A percentile compares a stretch with the other conserved stretches of the same genome.
Conservation (phyloP, 1,140 invertebrate genomes). For the Trialeurodes vaporariorum region DNA sequence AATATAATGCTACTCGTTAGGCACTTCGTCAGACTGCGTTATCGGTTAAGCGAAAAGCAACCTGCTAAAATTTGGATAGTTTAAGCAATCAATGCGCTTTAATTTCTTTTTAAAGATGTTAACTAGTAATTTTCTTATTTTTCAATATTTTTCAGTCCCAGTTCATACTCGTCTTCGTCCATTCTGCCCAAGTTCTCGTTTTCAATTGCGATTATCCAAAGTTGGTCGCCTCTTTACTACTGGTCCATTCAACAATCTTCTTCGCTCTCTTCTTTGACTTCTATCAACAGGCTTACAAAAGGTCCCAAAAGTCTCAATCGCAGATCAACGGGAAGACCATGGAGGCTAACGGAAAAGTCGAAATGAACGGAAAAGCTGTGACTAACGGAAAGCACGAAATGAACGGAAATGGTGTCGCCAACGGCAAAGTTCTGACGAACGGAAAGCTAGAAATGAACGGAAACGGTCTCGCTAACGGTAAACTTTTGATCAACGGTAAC, state of each 20-base stretch:
- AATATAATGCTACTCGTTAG: neutral
- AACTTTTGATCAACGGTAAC: neutral
- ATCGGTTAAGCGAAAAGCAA: neutral
- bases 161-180: slow-evolving; percentile 62
- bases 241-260: slow-evolving; percentile 82
- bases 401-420: neutral
- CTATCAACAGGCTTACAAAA: slow-evolving; percentile 69
- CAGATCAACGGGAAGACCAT: too few species aligned
- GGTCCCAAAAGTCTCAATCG: slow-evolving; percentile 14
- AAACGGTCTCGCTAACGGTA: neutral
- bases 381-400: neutral
- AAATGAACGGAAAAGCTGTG: neutral
- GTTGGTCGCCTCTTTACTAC: slow-evolving; percentile 57
- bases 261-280: slow-evolving; percentile 84
- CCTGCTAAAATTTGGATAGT: neutral
- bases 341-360: slow-evolving; percentile 2
- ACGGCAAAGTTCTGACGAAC: neutral
- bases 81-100: neutral
- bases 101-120: slow-evolving; percentile 4
- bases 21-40: neutral
- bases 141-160: slow-evolving; percentile 59
- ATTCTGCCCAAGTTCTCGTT: slow-evolving; percentile 58
- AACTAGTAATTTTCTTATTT: slow-evolving; percentile 11
- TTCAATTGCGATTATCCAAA: slow-evolving; percentile 64
- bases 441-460: neutral